Evolutionary conservation across 2,797 vertebrate genomes (phyloP).

Genomic region (Falco columbarius): DNA sequence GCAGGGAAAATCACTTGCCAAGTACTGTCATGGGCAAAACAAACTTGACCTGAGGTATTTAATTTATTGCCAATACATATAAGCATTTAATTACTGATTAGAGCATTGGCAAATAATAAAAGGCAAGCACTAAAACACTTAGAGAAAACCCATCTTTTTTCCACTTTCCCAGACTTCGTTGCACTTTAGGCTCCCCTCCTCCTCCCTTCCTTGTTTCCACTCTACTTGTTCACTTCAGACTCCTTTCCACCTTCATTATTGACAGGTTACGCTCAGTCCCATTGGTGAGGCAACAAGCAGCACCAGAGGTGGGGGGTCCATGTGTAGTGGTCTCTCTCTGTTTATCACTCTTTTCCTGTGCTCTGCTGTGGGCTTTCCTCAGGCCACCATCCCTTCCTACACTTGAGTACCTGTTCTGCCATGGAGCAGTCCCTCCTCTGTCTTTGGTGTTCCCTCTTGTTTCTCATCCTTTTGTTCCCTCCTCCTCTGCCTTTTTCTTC

Average conservation of each 20-base stretch:
- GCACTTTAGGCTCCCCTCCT: background rate
- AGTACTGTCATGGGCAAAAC: background rate
- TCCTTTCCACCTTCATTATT: background rate
- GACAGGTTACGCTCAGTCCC: background rate
- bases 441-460: background rate
- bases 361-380: background rate
- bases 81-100: background rate
- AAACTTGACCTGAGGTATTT: background rate
- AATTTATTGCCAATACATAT: background rate
- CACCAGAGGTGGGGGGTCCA: background rate
- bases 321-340: background rate
- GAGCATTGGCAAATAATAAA: background rate
- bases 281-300: background rate
- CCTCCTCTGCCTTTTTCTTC: background rate
- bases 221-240: background rate
- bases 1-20: background rate
- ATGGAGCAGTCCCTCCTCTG: background rate
- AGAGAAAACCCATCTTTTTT: background rate
- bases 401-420: background rate
- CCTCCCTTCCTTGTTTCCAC: background rate
- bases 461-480: background rate
- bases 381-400: background rate
- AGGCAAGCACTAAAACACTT: background rate
- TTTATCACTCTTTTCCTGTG: background rate
- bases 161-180: background rate